A percentile compares a stretch with the other conserved stretches of the same genome.
Conservation (phyloP, 2,797 vertebrate species). For the Clarias platycephalus region DNA sequence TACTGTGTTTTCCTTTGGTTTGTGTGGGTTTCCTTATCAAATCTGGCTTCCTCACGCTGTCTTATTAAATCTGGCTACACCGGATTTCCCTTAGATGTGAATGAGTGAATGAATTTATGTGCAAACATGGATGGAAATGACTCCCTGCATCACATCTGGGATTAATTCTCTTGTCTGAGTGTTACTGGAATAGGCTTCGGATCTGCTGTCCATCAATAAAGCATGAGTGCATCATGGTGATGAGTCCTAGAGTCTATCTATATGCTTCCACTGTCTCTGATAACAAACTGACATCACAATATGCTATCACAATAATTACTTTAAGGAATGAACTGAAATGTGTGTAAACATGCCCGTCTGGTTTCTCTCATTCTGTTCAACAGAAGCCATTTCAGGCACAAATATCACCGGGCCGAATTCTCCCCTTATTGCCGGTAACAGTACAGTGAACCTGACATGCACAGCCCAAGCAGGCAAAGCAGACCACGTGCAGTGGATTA, state of each 20-base stretch:
- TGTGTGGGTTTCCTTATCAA: neutral
- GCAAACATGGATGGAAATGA: neutral
- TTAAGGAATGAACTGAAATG: neutral
- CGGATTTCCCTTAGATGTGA: neutral
- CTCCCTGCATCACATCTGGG: neutral
- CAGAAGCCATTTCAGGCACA: constrained; percentile 61
- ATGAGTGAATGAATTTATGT: neutral
- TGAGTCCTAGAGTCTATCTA: neutral
- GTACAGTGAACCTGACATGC: constrained; percentile 67
- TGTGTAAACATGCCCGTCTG: neutral
- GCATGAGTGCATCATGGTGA: too few relatives aligned
- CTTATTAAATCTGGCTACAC: neutral
- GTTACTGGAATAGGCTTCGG: neutral
- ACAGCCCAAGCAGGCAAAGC: constrained; percentile 40
- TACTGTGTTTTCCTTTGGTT: neutral
- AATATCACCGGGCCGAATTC: constrained; percentile 38
- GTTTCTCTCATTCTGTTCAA: neutral
- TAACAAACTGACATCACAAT: neutral
- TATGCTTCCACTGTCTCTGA: too few relatives aligned
- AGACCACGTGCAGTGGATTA: constrained; percentile 55
- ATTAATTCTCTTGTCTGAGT: neutral
- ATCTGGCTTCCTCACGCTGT: neutral
- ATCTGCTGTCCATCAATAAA: neutral
- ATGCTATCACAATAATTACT: neutral
- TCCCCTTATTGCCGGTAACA: constrained; percentile 61